Conservation (phyloP, 2,113 vertebrate genomes). For the Platysternon megacephalum region DNA sequence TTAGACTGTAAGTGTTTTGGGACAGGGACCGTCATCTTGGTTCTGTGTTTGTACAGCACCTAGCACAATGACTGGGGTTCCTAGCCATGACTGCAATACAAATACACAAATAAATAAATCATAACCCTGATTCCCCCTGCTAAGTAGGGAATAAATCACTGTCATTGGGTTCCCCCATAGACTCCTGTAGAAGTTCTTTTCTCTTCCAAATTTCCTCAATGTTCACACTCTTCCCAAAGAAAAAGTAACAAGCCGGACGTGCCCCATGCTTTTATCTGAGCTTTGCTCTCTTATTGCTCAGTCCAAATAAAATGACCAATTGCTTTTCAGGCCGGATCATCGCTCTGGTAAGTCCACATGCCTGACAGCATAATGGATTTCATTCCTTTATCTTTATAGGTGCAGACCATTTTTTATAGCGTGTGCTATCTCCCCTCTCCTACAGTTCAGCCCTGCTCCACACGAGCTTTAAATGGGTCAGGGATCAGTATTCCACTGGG, state of each 20-base stretch:
- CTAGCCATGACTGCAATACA: rapidly evolving
- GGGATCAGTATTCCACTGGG: background rate
- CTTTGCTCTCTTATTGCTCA: rapidly evolving
- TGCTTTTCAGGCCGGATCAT: background rate
- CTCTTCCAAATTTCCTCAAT: background rate
- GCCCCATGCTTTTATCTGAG: rapidly evolving
- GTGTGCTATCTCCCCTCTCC: background rate
- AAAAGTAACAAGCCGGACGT: rapidly evolving
- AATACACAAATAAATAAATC: background rate
- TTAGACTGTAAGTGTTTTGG: background rate
- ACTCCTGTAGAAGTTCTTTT: background rate
- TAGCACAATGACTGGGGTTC: background rate
- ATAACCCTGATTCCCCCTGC: background rate
- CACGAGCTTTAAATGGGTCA: rapidly evolving
- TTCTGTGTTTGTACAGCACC: background rate
- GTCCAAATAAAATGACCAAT: rapidly evolving
- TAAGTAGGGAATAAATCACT: rapidly evolving
- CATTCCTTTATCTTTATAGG: background rate
- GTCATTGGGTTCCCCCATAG: background rate
- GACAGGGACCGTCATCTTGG: rapidly evolving
- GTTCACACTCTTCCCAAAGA: rapidly evolving
- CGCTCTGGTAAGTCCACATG: background rate
- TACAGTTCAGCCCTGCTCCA: background rate
- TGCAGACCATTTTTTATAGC: background rate
- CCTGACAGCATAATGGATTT: background rate